These are phyloP conservation scores for Mamestra brassicae DNA, from an alignment of 2,888 invertebrate genomes.

Conservation along the genomic window DNA sequence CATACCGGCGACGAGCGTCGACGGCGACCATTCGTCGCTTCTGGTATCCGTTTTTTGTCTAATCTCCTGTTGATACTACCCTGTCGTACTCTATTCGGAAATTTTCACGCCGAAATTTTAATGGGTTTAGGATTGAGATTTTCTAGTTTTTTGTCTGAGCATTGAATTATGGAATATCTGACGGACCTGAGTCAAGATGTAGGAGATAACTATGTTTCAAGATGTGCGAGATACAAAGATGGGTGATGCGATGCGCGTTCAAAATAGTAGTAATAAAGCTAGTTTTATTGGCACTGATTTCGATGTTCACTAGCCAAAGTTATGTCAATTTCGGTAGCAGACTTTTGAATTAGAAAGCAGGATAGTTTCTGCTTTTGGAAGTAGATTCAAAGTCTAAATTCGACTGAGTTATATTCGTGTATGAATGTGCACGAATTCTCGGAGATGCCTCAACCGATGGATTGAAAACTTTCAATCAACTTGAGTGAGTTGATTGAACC, in stretches of 20 bases:
- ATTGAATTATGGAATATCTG: background rate
- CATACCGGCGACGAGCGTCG: constrained; percentile 49
- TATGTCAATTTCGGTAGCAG: background rate
- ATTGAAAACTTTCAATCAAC: constrained; percentile 14
- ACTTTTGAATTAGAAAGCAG: background rate
- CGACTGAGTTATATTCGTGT: background rate
- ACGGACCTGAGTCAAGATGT: too few species aligned
- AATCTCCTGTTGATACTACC: constrained; percentile 53
- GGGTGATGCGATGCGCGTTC: background rate
- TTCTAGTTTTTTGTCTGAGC: background rate
- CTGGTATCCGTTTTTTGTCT: constrained; percentile 58
- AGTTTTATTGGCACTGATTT: background rate
- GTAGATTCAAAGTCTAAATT: too few species aligned
- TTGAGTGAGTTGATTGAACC: constrained; percentile 25
- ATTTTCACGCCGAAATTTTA: constrained; percentile 12
- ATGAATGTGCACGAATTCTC: constrained; percentile 11
- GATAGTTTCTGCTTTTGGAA: too few species aligned
- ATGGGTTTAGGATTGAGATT: constrained; percentile 14
- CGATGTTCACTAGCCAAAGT: background rate
- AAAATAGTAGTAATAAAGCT: background rate
- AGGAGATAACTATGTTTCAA: too few species aligned
- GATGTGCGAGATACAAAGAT: background rate
- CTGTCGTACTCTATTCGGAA: constrained; percentile 2
- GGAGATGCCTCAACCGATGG: background rate
- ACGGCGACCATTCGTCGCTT: constrained; percentile 28